These are phyloP conservation scores for Tineola bisselliella DNA, from an alignment of 2,888 invertebrate species.

Conservation along the genomic window DNA sequence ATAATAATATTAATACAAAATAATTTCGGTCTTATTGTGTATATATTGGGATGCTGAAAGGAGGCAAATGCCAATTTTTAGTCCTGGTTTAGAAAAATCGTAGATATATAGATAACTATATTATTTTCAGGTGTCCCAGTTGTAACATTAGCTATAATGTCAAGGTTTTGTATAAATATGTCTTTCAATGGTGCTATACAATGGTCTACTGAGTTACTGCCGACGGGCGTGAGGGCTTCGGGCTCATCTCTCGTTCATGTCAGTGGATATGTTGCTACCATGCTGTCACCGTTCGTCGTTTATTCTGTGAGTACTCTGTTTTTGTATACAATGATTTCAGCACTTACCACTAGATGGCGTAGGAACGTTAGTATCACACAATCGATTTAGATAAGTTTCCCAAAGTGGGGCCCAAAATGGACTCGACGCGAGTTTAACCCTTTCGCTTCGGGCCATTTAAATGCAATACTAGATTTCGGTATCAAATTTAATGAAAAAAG, in stretches of 20 bases:
- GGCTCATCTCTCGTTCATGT: slow-evolving; percentile 54
- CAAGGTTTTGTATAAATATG: slow-evolving; percentile 59
- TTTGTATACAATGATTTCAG: slow-evolving; percentile 18
- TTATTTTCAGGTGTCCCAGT: slow-evolving; percentile 35
- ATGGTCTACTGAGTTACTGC: slow-evolving; percentile 55
- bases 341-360: no score
- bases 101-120: not conserved
- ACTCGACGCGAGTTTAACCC: no score
- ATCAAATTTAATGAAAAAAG: no score
- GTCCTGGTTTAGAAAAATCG: not conserved
- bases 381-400: no score
- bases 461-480: no score
- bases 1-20: no score
- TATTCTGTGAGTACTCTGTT: slow-evolving; percentile 34
- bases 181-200: slow-evolving; percentile 53
- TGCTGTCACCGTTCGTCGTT: slow-evolving; percentile 51
- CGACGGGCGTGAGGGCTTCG: slow-evolving; percentile 49
- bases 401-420: no score
- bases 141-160: slow-evolving; percentile 45
- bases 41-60: not conserved
- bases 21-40: no score
- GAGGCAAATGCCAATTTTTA: not conserved
- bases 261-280: slow-evolving; percentile 47
- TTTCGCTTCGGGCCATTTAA: no score
- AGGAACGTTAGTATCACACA: no score